Conservation (phyloP, 2,797 vertebrate genomes). For the Fistularia commersonii region DNA sequence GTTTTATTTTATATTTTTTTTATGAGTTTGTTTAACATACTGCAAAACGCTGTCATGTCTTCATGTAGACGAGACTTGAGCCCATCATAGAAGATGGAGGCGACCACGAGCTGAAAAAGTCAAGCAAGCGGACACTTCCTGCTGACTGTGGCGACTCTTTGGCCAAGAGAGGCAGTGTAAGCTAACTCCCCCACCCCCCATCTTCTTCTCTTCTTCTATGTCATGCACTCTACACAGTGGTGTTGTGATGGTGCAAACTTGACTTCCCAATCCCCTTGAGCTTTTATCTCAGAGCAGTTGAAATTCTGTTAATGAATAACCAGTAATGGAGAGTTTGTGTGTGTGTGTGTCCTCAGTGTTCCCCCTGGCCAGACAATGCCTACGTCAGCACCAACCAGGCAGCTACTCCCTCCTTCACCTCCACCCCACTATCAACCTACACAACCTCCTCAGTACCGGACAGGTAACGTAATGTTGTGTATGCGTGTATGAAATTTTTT, state of each 20-base stretch:
- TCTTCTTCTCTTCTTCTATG: slow-evolving; percentile 8
- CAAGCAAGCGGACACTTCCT: slow-evolving; percentile 98
- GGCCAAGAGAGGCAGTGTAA: slow-evolving; percentile 99
- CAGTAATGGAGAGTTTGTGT: neutral
- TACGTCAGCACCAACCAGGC: slow-evolving; percentile 86
- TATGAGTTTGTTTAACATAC: too few relatives aligned
- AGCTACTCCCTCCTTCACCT: slow-evolving; percentile 82
- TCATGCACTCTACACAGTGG: slow-evolving; percentile 1
- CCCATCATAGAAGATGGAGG: slow-evolving; percentile 96
- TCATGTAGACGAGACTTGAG: slow-evolving; percentile 94
- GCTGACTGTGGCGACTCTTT: slow-evolving; percentile 98
- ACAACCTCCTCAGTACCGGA: slow-evolving; percentile 80
- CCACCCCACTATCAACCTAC: slow-evolving; percentile 82
- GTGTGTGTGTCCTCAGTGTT: slow-evolving; percentile 77
- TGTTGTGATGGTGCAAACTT: slow-evolving; percentile 11
- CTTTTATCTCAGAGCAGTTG: slow-evolving; percentile 12
- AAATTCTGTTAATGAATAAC: slow-evolving; percentile 1
- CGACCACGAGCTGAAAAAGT: slow-evolving; percentile 99
- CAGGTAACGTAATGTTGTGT: too few relatives aligned
- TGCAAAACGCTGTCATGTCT: slow-evolving; percentile 71
- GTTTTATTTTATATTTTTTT: too few relatives aligned
- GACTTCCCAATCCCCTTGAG: slow-evolving; percentile 7
- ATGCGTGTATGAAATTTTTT: too few relatives aligned
- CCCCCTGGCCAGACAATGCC: slow-evolving; percentile 88
- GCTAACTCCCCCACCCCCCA: slow-evolving; percentile 67